phyloP scores from a whole-genome alignment of 1,140 invertebrate species.

The Ectropis grisescens region DNA sequence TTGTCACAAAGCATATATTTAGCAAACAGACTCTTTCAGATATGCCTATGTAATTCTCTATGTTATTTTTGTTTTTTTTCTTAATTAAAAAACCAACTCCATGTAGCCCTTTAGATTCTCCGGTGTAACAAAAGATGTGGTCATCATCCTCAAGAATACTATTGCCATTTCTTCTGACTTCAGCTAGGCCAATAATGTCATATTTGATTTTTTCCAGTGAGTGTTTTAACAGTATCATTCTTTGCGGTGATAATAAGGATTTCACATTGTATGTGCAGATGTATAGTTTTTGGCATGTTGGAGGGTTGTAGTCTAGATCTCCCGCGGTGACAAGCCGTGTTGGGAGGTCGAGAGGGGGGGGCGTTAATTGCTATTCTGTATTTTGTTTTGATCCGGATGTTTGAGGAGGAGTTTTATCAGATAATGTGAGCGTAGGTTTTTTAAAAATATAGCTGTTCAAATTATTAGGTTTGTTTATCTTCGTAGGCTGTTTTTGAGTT shows the following conservation, averaged over 20 bases:
- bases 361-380: constrained; percentile 11
- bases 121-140: constrained; percentile 1
- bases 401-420: constrained; percentile 4
- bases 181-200: constrained; percentile 1
- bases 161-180: constrained; percentile 1
- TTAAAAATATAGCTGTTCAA: constrained; percentile 12
- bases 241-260: constrained; percentile 13
- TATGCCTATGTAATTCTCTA: background rate
- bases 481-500: constrained; percentile 11
- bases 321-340: constrained; percentile 22
- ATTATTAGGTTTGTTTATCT: constrained; percentile 12
- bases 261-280: constrained; percentile 22
- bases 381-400: constrained; percentile 2
- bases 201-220: constrained; percentile 5
- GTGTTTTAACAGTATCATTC: constrained; percentile 12
- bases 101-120: constrained; percentile 1
- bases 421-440: constrained; percentile 5
- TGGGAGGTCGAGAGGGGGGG: constrained; percentile 14
- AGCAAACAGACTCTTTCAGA: background rate
- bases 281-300: constrained; percentile 11
- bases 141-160: background rate
- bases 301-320: constrained; percentile 19
- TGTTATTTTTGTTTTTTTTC: constrained; percentile 1
- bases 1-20: background rate
- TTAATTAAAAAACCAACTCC: constrained; percentile 2